Evolutionary conservation across 2,888 invertebrate species (phyloP).

Genomic region (Drosophila eohydei): DNA sequence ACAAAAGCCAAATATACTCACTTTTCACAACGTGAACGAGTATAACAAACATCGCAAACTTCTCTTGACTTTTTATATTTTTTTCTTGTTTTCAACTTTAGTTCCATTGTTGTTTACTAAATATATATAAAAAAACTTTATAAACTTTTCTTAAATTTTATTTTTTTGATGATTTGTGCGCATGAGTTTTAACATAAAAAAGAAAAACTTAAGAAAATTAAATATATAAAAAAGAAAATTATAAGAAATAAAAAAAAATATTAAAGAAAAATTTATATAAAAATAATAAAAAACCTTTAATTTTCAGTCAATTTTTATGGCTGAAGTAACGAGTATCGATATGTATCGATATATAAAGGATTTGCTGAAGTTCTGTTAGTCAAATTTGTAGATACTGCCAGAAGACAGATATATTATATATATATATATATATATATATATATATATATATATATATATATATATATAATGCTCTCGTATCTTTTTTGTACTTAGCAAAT

Average conservation of each 20-base stretch:
- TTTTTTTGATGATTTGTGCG: constrained; percentile 76
- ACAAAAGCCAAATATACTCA: not conserved
- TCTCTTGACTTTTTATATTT: constrained; percentile 41
- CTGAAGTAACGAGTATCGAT: constrained; percentile 37
- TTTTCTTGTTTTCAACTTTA: constrained; percentile 42
- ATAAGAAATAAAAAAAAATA: constrained; percentile 17
- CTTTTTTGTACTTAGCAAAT: constrained; percentile 33
- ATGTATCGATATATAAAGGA: constrained; percentile 5
- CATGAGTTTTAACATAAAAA: constrained; percentile 73
- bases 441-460: constrained; percentile 40
- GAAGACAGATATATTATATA: constrained; percentile 25
- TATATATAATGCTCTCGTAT: constrained; percentile 33
- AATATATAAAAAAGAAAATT: constrained; percentile 23
- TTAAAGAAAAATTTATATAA: constrained; percentile 39
- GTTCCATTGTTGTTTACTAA: constrained; percentile 71
- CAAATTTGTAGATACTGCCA: constrained; percentile 16
- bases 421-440: constrained; percentile 17
- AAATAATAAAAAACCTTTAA: constrained; percentile 58
- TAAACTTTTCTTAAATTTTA: constrained; percentile 18
- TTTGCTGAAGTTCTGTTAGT: constrained; percentile 35
- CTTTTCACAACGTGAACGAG: constrained; percentile 5
- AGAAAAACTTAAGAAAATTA: constrained; percentile 29
- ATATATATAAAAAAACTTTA: constrained; percentile 21
- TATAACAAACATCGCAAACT: constrained; percentile 69
- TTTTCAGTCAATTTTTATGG: constrained; percentile 75